These are phyloP conservation scores for Andrena haemorrhoa DNA, from an alignment of 2,888 invertebrate genomes.

Conservation along the genomic window DNA sequence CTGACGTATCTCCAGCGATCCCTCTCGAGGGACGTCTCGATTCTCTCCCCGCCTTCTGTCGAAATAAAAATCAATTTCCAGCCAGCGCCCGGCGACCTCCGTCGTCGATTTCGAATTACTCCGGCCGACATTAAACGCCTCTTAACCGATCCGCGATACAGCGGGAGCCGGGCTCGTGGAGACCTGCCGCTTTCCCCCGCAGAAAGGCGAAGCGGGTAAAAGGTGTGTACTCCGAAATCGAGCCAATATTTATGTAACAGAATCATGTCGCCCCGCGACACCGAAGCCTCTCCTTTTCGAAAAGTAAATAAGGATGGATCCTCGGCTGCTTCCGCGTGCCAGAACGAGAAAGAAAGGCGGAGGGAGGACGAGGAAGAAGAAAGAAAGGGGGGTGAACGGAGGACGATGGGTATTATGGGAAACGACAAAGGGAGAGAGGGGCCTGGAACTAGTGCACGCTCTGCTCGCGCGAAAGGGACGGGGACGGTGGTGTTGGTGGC, in stretches of 20 bases:
- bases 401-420: conserved; percentile 56
- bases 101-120: conserved; percentile 60
- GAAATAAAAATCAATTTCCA: conserved; percentile 51
- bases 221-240: conserved; percentile 76
- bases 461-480: conserved; percentile 54
- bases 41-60: conserved; percentile 4
- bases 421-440: conserved; percentile 60
- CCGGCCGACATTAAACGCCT: conserved; percentile 66
- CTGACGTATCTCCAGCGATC: not conserved
- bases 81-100: not conserved
- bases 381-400: conserved; percentile 16
- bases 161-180: conserved; percentile 36
- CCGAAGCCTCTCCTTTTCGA: conserved; percentile 46
- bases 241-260: conserved; percentile 81
- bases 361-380: conserved; percentile 9
- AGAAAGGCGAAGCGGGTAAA: conserved; percentile 54
- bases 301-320: conserved; percentile 74
- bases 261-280: conserved; percentile 73
- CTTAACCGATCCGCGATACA: conserved; percentile 64
- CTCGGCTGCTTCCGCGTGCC: conserved; percentile 29
- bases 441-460: conserved; percentile 67
- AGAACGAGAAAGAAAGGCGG: conserved; percentile 21
- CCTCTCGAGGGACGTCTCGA: not conserved
- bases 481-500: conserved; percentile 58
- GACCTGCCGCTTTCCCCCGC: conserved; percentile 32